Base-by-base conservation (phyloP, 2,797 vertebrate species). In the Dallia pectoralis region DNA sequence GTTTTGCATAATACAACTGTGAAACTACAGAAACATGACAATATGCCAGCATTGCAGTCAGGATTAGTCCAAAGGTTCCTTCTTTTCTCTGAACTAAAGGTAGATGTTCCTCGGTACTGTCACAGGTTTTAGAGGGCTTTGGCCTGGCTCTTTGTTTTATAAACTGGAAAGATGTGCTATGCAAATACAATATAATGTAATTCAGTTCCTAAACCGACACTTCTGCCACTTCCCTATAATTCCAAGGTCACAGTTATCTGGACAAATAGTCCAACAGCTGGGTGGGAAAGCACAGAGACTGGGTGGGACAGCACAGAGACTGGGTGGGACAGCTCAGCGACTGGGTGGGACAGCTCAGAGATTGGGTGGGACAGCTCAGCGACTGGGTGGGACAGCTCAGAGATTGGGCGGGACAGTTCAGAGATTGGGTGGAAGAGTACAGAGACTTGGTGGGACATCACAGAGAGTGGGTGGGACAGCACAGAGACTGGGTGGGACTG, bases 101-200 rank as follows among this genome's bases (percentile, higher is more conserved):
- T 73, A 73, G 74, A 81, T 84, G 83, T 88, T 69, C 75, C 68
- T 29, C 77, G 75, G 77, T 77, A 77, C 70, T 69, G 73, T 76
- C 72, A 79, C 72, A 76, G 70, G 78, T 64, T 63, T 69, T 47
- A 12, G 25, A 22, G 22, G 63, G 71, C 74, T 79, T 64, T 69
- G 75, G 70, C 66, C 44, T 29, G 33, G 75, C 74, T 84, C 30
- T 65, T 89, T 83, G 82, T 87, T 87, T 86, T 84, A 79, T 18
- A 11, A 72, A 77, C 71, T 77, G 51, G 74, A 74, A 80, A 89
- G 87, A 82, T 80, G 36, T 78, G 75, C 82, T 83, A 76, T 80
- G 72, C 70, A 81, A 68, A 48, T 56, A 16, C 80, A 81, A 72
- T 69, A 75, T 70, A 85, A 78, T 82, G 70, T 79, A 78, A 84